Base-by-base conservation (phyloP, 2,797 vertebrate species). In the Calcarius lapponicus region DNA sequence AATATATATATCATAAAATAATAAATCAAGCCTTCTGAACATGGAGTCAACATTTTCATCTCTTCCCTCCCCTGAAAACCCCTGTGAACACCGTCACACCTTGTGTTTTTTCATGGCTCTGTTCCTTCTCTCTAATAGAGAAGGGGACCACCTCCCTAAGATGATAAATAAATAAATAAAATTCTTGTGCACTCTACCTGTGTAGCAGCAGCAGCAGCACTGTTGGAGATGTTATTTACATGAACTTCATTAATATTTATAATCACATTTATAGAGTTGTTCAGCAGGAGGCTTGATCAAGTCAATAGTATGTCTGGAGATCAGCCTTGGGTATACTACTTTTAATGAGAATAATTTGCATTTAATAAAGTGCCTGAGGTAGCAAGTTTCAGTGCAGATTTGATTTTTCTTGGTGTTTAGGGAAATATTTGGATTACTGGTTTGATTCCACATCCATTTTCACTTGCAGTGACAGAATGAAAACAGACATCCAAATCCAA, bases 161-260 rank as follows among this genome's bases (percentile, higher is more conserved):
- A 66, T 9, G 43, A 32, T 42, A 78, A 67, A 90, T 26, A 90
- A 91, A 82, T 48, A 85, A 87, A 60, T 22, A 45, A 18, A 47
- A 26, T 45, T 31, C 13, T 83, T 67, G 57, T 11, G 0, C 34
- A 5, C 81, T 92, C 50, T 80, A 97, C 95, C 95, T 96, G 65
- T 71, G 69, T n/a, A 95, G 80, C 83, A 94, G 64, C 84, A 83
- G 62, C 91, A 78, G 60, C 88, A 81, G 62, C 94, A 34, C 95
- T 65, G 88, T 92, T 32, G 95, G 95, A 87, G 86, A 91, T 29
- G 86, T 78, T 96, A 97, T 96, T 96, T 97, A 96, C 94, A 83
- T 80, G 93, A 96, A 89, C 42, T 92, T 95, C 95, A 96, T 97
- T 96, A 97, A 97, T 97, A 97, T 97, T 97, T 96, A 96, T 95